These are phyloP conservation scores for Lates calcarifer DNA, from an alignment of 2,113 vertebrate genomes.

Conservation along the genomic window DNA sequence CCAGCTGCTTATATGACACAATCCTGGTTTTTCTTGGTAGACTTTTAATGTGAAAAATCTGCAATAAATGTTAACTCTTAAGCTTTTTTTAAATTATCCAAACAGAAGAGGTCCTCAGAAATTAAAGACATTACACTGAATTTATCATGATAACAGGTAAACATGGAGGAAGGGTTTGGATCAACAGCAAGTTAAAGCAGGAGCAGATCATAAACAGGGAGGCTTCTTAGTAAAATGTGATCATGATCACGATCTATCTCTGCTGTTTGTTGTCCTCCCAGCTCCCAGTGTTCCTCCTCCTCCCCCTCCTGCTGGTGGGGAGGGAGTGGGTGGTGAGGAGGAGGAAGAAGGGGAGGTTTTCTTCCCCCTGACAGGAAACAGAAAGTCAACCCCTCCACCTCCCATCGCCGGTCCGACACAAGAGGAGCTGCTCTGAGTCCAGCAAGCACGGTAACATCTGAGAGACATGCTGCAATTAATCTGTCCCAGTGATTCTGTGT, in stretches of 20 bases:
- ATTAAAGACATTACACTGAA: not conserved
- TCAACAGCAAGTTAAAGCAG: not conserved
- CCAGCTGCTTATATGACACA: too few relatives aligned
- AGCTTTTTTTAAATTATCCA: too few relatives aligned
- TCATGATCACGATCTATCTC: not conserved
- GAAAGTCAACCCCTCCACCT: slow-evolving; percentile 60
- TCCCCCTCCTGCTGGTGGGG: slow-evolving; percentile 58
- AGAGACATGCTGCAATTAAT: slow-evolving; percentile 29
- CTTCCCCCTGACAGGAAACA: slow-evolving; percentile 60
- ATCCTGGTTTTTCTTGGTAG: too few relatives aligned
- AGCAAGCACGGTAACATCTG: slow-evolving; percentile 60
- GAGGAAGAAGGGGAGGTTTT: slow-evolving; percentile 73
- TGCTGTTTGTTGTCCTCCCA: slow-evolving; percentile 13
- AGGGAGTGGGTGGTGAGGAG: slow-evolving; percentile 53
- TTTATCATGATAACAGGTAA: not conserved
- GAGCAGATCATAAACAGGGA: not conserved
- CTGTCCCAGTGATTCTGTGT: slow-evolving; percentile 23
- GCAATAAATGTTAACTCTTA: too few relatives aligned
- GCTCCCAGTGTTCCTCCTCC: slow-evolving; percentile 73
- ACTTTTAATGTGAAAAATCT: too few relatives aligned
- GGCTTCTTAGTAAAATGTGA: not conserved
- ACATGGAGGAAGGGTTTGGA: not conserved
- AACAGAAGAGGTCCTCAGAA: too few relatives aligned
- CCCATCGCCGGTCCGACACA: slow-evolving; percentile 58
- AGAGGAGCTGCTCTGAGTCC: slow-evolving; percentile 77